Evolutionary conservation across 2,797 vertebrate genomes (phyloP), one percentile per base, ranked within the genome.

Genomic region (Poeciliopsis infans): DNA sequence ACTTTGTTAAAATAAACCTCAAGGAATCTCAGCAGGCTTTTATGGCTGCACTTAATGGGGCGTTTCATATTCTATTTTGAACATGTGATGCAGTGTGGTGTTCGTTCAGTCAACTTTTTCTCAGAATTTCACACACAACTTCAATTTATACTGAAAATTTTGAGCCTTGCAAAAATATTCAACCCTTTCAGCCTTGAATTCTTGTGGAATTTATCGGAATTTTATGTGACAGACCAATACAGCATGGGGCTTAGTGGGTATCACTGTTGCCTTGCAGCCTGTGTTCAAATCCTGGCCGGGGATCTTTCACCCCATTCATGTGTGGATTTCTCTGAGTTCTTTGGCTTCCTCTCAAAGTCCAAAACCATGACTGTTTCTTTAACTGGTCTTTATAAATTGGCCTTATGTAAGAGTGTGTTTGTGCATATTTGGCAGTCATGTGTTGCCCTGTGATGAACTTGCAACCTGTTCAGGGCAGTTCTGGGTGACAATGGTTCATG

Each of bases 61-160:
- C 2, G 69, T 77, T 41, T 55, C 49, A 53, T 57, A 57, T 74
- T 74, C n/a, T 28, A 5, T n/a, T 31, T 74, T n/a, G 33, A n/a
- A 55, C 23, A 41, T 39, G 33, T n/a, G 39, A 45, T 70, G 68
- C 68, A 25, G 23, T 5, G 12, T 41, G 36, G 7, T 71, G 68
- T 45, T 45, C 36, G 10, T 68, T 20, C 33, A 36, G 61, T 18
- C 7, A 68, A 23, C 36, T 13, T 39, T 41, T 23, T 41, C 36
- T 68, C 20, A 68, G 39, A 68, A 68, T 68, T 66, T 68, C 20
- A 39, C 31, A 64, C 59, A 36, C 28, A 18, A 64, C 28, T 23
- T 39, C 0, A 23, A 66, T 23, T 66, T 66, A 39, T 23, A 25
- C 8, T 23, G 7, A 39, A 39, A 39, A 23, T 66, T 36, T 36